These are phyloP conservation scores for Chloroclysta siterata DNA, from an alignment of 2,888 invertebrate genomes.

Conservation along the genomic window DNA sequence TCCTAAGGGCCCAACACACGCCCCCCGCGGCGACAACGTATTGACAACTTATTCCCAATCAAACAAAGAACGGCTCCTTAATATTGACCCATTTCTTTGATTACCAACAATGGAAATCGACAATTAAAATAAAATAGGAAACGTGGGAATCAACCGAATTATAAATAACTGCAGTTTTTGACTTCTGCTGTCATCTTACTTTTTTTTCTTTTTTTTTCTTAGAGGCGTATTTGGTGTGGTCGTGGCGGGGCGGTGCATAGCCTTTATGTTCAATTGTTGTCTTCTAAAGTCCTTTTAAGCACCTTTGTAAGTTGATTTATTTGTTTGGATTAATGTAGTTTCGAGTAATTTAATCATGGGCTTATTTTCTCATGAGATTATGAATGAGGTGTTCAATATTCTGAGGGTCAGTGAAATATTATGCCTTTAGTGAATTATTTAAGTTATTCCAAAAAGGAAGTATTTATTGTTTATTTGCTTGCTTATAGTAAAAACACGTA, in stretches of 20 bases:
- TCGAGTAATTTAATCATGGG: slow-evolving; percentile 38
- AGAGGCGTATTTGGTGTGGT: slow-evolving; percentile 55
- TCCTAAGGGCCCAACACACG: slow-evolving; percentile 47
- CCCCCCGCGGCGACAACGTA: slow-evolving; percentile 68
- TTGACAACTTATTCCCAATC: slow-evolving; percentile 83
- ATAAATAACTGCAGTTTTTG: slow-evolving; percentile 61
- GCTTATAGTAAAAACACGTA: too few relatives aligned
- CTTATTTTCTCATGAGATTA: slow-evolving; percentile 33
- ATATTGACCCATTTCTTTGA: slow-evolving; percentile 83
- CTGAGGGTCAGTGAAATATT: slow-evolving; percentile 17
- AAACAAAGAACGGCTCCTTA: slow-evolving; percentile 74
- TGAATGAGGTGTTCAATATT: slow-evolving; percentile 23
- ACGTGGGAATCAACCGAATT: slow-evolving; percentile 80
- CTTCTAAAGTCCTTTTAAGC: slow-evolving; percentile 47
- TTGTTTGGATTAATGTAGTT: slow-evolving; percentile 33
- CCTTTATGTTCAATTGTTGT: slow-evolving; percentile 60
- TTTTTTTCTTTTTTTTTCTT: slow-evolving; percentile 64
- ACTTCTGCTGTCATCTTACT: slow-evolving; percentile 72
- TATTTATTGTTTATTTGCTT: too few relatives aligned
- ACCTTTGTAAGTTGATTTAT: slow-evolving; percentile 51
- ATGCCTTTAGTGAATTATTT: not conserved
- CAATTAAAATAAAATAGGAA: slow-evolving; percentile 79
- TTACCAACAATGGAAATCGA: slow-evolving; percentile 73
- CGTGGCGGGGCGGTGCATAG: slow-evolving; percentile 62
- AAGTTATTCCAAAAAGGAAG: too few relatives aligned